Percentiles rank a stretch among this genome's conserved stretches.
Conservation (phyloP, 2,113 vertebrate genomes). For the Pangasianodon hypophthalmus region DNA sequence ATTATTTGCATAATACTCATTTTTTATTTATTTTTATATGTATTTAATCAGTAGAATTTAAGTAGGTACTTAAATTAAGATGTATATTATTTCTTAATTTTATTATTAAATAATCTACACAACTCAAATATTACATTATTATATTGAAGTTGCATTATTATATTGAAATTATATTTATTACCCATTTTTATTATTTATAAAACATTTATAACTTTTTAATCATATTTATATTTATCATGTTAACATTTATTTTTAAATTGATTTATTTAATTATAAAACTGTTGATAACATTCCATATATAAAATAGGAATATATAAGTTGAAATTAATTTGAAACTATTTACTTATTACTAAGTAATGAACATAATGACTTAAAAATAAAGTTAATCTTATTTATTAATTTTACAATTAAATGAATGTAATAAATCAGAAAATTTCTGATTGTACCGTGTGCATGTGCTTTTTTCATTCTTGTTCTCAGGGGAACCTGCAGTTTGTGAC, state of each 20-base stretch:
- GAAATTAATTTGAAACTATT: not conserved
- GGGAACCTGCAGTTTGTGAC: conserved; percentile 81
- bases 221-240: no score
- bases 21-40: not conserved
- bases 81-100: no score
- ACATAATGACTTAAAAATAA: not conserved
- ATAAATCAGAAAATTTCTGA: not conserved
- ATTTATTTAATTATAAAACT: not conserved
- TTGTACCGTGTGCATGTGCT: not conserved
- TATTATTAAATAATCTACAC: no score
- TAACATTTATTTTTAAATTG: no score
- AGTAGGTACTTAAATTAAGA: no score
- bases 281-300: not conserved
- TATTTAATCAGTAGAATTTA: not conserved
- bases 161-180: not conserved
- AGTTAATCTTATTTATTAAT: not conserved
- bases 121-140: no score
- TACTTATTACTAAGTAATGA: not conserved
- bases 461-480: conserved; percentile 61
- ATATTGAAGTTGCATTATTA: no score
- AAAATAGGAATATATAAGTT: not conserved
- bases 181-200: not conserved
- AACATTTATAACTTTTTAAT: no score
- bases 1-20: not conserved
- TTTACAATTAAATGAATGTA: not conserved